These are phyloP conservation scores for Haemorhous mexicanus DNA, from an alignment of 2,113 vertebrate genomes.

Conservation along the genomic window DNA sequence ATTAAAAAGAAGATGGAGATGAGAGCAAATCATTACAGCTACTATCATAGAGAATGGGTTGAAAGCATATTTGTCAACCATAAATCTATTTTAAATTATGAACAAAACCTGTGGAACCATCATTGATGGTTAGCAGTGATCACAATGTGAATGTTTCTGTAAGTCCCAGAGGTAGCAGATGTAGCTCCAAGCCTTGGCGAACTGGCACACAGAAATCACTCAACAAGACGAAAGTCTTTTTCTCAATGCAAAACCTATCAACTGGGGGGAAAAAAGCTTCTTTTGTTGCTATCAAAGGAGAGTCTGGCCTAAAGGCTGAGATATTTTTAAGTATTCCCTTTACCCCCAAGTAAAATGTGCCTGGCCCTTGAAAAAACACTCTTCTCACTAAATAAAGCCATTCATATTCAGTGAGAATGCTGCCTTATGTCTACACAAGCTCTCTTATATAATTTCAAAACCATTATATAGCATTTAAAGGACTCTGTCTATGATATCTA, in stretches of 20 bases:
- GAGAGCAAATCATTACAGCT: not conserved
- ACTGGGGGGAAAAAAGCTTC: not conserved
- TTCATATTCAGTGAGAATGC: slow-evolving; percentile 1
- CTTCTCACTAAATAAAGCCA: not conserved
- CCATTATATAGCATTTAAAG: not conserved
- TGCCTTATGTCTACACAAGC: not conserved
- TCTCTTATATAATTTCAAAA: not conserved
- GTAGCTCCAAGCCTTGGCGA: not conserved
- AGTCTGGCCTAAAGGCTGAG: not conserved
- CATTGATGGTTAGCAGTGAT: not conserved
- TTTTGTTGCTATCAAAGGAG: slow-evolving; percentile 10
- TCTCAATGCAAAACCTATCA: not conserved
- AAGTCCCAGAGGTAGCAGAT: not conserved
- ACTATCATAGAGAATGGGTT: not conserved
- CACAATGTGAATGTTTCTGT: not conserved
- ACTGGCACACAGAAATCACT: not conserved
- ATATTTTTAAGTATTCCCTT: not conserved
- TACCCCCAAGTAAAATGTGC: not conserved
- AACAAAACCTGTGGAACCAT: not conserved
- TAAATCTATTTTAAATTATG: not conserved
- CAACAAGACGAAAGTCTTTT: not conserved
- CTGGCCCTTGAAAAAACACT: not conserved
- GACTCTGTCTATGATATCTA: not conserved
- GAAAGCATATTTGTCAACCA: not conserved
- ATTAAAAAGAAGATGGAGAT: not conserved